Conservation (phyloP, 2,888 invertebrate genomes). For the Dicyrtoma fusca region DNA sequence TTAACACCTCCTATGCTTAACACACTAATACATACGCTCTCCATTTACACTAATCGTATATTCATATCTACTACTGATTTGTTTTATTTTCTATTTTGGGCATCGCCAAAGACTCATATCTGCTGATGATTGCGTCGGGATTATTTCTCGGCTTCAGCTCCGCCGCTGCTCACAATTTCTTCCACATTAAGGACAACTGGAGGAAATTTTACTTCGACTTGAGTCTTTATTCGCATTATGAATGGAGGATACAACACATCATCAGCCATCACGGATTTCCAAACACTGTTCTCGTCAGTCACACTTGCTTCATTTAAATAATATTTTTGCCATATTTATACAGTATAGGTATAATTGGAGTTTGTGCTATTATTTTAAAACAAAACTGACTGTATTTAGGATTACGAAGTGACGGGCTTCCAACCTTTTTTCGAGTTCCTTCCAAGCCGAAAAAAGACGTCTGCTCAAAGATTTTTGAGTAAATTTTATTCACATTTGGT, state of each 20-base stretch:
- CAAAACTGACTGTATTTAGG: slow-evolving; percentile 30
- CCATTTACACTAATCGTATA: no score
- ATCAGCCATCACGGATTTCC: slow-evolving; percentile 79
- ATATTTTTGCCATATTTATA: neutral
- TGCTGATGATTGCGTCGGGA: slow-evolving; percentile 64
- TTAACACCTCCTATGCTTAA: no score
- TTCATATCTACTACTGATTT: no score
- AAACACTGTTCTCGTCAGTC: slow-evolving; percentile 75
- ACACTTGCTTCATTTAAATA: no score
- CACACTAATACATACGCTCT: no score
- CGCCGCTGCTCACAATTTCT: slow-evolving; percentile 74
- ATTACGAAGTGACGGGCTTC: slow-evolving; percentile 47
- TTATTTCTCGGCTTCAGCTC: slow-evolving; percentile 66
- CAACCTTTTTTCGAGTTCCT: slow-evolving; percentile 47
- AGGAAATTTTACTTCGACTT: slow-evolving; percentile 78
- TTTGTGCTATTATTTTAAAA: neutral
- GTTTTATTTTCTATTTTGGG: slow-evolving; percentile 51
- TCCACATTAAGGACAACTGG: slow-evolving; percentile 75
- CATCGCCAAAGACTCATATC: slow-evolving; percentile 57
- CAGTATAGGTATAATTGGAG: neutral
- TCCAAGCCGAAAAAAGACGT: slow-evolving; percentile 43
- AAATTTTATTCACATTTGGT: slow-evolving; percentile 45
- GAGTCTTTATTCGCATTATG: slow-evolving; percentile 69
- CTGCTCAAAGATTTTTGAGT: slow-evolving; percentile 45
- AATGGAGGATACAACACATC: slow-evolving; percentile 76